Base-by-base conservation (phyloP, 2,113 vertebrate genomes). In the Pangasianodon hypophthalmus region DNA sequence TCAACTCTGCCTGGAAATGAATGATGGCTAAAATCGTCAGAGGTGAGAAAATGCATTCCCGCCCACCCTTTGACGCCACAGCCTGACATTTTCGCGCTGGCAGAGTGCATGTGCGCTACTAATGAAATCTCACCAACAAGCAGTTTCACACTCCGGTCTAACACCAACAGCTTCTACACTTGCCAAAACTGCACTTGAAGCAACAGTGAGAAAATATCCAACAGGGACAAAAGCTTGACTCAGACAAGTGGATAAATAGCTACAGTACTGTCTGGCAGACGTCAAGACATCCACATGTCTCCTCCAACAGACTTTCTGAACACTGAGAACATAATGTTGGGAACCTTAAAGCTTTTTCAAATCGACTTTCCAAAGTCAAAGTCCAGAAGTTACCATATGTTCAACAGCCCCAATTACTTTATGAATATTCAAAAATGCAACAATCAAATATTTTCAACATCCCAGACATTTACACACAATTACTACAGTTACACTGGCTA, bases 161-260 rank as follows among this genome's bases (percentile, higher is more conserved):
- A 90, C 85, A 92, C 88, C 24, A 56, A 88, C 37, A 77, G n/a
- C 75, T 85, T 91, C 64, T 21, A 54, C 32, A 79, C 83, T 87
- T 91, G 88, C 91, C 89, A 91, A 84, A 86, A 86, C 50, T 87
- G 85, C 84, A 86, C 90, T 84, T 79, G 87, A 90, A 90, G 77
- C 87, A 90, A 88, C 64, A 88, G 89, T 80, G 91, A 87, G 89
- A 90, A 88, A 90, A 90, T 92, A 90, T 90, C 89, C 89, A 84
- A 88, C 91, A 87, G 89, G 87, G 89, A 92, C 89, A 90, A 92
- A 92, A 89, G 89, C 89, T 90, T 92, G 89, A 88, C 79, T 88
- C 77, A 91, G 89, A 88, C 86, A 90, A 88, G 87, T 88, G 77
- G 80, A 88, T 88, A 92, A 90, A 89, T 64, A 79, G 87, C 84